Conservation (phyloP, 92 coral and sea anemone genomes). For the Epizoanthus ramosus region DNA sequence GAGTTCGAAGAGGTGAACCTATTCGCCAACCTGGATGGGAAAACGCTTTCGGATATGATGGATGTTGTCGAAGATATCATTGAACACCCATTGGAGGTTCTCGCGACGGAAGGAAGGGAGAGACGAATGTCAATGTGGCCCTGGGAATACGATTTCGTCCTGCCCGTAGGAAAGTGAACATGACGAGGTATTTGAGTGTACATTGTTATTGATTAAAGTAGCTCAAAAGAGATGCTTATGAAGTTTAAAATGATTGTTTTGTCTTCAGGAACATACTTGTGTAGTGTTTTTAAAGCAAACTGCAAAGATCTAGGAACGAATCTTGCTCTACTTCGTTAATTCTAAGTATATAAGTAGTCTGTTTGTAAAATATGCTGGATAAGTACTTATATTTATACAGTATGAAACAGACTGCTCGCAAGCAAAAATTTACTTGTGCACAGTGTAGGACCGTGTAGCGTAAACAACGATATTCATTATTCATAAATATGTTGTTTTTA, state of each 20-base stretch:
- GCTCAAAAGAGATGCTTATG: too few relatives aligned
- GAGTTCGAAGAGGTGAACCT: slow-evolving; percentile 90
- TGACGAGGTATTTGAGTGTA: neutral
- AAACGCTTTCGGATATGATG: slow-evolving; percentile 92
- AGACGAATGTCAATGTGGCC: slow-evolving; percentile 96
- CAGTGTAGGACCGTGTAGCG: neutral
- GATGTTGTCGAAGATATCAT: slow-evolving; percentile 82
- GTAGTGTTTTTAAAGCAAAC: too few relatives aligned
- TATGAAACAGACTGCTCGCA: too few relatives aligned
- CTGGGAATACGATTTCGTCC: slow-evolving; percentile 87
- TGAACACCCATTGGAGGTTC: slow-evolving; percentile 76
- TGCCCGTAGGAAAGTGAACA: slow-evolving; percentile 66
- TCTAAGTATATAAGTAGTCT: too few relatives aligned
- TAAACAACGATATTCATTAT: neutral
- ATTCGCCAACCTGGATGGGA: slow-evolving; percentile 87
- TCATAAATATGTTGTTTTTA: neutral
- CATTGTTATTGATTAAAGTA: too few relatives aligned
- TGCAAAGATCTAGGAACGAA: too few relatives aligned
- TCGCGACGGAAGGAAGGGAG: slow-evolving; percentile 80
- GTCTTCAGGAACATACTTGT: too few relatives aligned
- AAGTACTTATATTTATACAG: too few relatives aligned
- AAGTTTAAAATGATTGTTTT: too few relatives aligned
- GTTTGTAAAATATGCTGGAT: too few relatives aligned
- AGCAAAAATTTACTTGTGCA: neutral
- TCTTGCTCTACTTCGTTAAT: too few relatives aligned